phyloP scores from a whole-genome alignment of 1,140 invertebrate species.

The Cotesia vestalis region DNA sequence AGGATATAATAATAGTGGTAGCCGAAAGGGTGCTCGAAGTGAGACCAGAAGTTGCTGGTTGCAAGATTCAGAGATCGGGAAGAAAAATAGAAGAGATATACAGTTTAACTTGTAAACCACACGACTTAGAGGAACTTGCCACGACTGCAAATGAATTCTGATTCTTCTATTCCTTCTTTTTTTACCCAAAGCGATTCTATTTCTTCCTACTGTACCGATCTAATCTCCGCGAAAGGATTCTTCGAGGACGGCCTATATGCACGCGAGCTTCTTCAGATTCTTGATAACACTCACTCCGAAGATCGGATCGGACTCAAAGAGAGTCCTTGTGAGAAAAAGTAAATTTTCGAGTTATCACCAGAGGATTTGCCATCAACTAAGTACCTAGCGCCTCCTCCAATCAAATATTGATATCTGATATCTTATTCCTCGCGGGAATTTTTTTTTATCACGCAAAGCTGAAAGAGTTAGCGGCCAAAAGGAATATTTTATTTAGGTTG shows the following conservation, averaged over 20 bases:
- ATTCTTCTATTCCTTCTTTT: background rate
- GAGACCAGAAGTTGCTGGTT: background rate
- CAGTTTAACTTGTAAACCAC: slow-evolving; percentile 5
- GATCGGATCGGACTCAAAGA: background rate
- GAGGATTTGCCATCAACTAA: no score
- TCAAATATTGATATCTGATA: no score
- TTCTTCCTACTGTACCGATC: background rate
- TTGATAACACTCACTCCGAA: slow-evolving; percentile 8
- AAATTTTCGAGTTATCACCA: no score
- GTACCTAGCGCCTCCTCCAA: no score
- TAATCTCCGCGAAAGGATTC: slow-evolving; percentile 22
- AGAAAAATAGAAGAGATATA: background rate
- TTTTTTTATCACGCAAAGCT: no score
- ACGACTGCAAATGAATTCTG: slow-evolving; percentile 22
- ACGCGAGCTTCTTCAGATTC: slow-evolving; percentile 11
- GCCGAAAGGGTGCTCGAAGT: no score
- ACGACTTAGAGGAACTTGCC: slow-evolving; percentile 11
- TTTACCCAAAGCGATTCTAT: background rate
- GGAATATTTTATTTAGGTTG: no score
- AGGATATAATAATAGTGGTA: background rate
- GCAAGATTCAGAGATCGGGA: background rate
- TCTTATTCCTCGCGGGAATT: no score
- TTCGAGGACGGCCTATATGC: background rate
- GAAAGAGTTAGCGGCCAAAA: no score
- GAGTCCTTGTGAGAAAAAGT: no score